Evolutionary conservation across 2,888 invertebrate genomes (phyloP), one percentile per base, ranked within the genome.

Genomic region (Antheraea assamensis): DNA sequence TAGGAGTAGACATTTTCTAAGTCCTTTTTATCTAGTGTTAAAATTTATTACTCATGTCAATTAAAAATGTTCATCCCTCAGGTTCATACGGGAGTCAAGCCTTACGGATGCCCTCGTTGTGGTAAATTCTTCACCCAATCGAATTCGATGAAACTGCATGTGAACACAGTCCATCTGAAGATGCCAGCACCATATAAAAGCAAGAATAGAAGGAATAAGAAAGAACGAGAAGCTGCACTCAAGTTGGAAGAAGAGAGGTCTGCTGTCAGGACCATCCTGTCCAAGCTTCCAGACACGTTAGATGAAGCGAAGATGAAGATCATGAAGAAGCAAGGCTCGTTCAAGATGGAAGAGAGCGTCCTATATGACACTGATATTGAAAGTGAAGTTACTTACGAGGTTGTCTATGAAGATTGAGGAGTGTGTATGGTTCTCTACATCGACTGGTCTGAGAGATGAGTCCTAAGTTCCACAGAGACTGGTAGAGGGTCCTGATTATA

Each of bases 1-100:
- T n/a, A n/a, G n/a, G n/a, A n/a, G n/a, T n/a, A n/a, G n/a, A n/a
- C n/a, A n/a, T n/a, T n/a, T n/a, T n/a, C n/a, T n/a, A n/a, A n/a
- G n/a, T n/a, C n/a, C n/a, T n/a, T n/a, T n/a, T n/a, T n/a, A n/a
- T n/a, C n/a, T n/a, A n/a, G n/a, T n/a, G n/a, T n/a, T n/a, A n/a
- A n/a, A n/a, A n/a, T n/a, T n/a, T n/a, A n/a, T n/a, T n/a, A n/a
- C n/a, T n/a, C n/a, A n/a, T n/a, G n/a, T n/a, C n/a, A n/a, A n/a
- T n/a, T n/a, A n/a, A n/a, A n/a, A n/a, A n/a, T n/a, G n/a, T n/a
- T n/a, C n/a, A n/a, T n/a, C n/a, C n/a, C n/a, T n/a, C 85, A 92
- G 92, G 90, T 92, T 0, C 93, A 93, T 81, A 92, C 93, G 0
- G 93, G 93, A 0, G 90, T 82, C 0, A 92, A 91, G 74, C 93